A percentile compares a stretch with the other conserved stretches of the same genome.
These are phyloP conservation scores for Agrochola litura DNA, from an alignment of 2,888 invertebrate genomes.

Conservation along the genomic window DNA sequence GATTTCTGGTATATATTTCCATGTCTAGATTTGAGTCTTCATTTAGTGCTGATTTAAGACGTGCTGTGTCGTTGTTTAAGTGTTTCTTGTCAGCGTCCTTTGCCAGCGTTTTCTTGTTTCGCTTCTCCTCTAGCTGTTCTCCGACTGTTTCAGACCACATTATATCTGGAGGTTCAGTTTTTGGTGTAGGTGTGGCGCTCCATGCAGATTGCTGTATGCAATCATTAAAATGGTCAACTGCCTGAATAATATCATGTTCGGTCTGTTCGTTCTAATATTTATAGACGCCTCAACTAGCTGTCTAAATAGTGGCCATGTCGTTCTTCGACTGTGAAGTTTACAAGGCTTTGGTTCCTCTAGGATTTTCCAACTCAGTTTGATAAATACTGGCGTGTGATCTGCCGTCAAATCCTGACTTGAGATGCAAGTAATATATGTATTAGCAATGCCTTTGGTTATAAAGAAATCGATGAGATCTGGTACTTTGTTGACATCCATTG, in stretches of 20 bases:
- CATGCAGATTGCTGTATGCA: background rate
- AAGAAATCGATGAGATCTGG: background rate
- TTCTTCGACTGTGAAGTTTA: background rate
- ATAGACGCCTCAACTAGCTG: background rate
- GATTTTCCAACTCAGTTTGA: background rate
- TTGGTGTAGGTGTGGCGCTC: background rate
- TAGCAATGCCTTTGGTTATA: background rate
- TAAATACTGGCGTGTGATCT: background rate
- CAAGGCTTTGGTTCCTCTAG: background rate
- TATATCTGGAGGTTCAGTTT: background rate
- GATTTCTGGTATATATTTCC: background rate
- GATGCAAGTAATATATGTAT: background rate
- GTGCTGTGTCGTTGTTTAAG: too few species aligned
- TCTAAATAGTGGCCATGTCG: background rate
- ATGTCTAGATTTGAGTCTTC: background rate
- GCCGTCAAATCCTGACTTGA: background rate
- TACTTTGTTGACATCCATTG: background rate
- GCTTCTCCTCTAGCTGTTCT: background rate
- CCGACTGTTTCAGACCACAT: background rate
- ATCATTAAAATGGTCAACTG: background rate
- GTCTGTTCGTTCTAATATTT: background rate
- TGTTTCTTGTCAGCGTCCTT: background rate
- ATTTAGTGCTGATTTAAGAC: too few species aligned
- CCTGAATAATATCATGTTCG: background rate
- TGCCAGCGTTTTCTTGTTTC: background rate